Evolutionary conservation across 2,888 invertebrate species (phyloP).

Genomic region (Noctua janthe): DNA sequence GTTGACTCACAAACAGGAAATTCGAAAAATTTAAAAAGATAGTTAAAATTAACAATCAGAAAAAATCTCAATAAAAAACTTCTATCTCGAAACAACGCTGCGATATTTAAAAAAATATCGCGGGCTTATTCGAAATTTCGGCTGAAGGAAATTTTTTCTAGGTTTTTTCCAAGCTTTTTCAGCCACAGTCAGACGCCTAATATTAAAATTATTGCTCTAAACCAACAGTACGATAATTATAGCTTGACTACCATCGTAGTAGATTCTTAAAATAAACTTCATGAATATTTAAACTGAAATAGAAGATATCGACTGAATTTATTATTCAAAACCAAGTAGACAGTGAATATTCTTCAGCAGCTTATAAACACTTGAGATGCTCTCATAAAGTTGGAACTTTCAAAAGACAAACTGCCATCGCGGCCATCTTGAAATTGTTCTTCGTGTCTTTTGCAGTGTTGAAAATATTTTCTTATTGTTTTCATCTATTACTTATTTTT

Average conservation of each 20-base stretch:
- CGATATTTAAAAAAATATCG: background rate
- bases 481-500: constrained; percentile 6
- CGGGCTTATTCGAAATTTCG: background rate
- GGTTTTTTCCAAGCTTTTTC: background rate
- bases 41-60: background rate
- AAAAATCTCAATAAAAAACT: background rate
- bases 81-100: too few species aligned
- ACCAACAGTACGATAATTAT: background rate
- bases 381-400: constrained; percentile 34
- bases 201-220: background rate
- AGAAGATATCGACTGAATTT: background rate
- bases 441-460: constrained; percentile 11
- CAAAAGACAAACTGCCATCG: constrained; percentile 30
- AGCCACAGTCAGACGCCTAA: background rate
- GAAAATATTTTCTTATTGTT: constrained; percentile 10
- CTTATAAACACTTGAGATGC: constrained; percentile 33
- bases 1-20: background rate
- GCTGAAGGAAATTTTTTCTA: background rate
- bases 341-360: constrained; percentile 8
- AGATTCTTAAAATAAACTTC: background rate
- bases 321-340: constrained; percentile 21
- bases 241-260: background rate
- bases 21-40: background rate
- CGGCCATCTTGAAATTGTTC: constrained; percentile 25
- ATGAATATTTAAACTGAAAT: constrained; percentile 1